A percentile compares a stretch with the other conserved stretches of the same genome.
Conservation (phyloP, 2,113 vertebrate species). For the Rhagologus leucostigma region DNA sequence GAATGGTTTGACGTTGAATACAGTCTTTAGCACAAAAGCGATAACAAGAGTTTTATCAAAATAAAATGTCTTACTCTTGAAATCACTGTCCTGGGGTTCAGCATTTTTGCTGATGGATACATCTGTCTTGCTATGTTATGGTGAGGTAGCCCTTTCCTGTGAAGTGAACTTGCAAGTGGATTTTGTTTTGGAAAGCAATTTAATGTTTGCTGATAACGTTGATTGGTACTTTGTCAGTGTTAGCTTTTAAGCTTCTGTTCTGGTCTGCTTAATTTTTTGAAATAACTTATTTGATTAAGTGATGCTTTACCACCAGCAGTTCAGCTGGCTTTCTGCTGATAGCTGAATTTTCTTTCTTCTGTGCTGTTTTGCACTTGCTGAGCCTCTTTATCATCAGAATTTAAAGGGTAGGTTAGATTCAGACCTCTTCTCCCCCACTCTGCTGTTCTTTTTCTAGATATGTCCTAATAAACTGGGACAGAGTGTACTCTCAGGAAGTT, state of each 20-base stretch:
- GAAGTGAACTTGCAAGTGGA: background rate
- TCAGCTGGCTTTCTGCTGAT: slow-evolving; percentile 20
- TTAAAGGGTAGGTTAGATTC: background rate
- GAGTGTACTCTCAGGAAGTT: background rate
- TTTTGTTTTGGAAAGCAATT: slow-evolving; percentile 58
- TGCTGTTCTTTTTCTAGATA: background rate
- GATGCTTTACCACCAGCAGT: slow-evolving; percentile 18
- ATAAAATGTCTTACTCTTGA: background rate
- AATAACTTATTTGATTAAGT: slow-evolving; percentile 53
- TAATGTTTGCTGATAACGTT: slow-evolving; percentile 42
- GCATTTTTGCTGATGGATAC: background rate
- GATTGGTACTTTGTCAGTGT: slow-evolving; percentile 37
- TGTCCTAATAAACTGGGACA: background rate
- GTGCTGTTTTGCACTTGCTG: background rate
- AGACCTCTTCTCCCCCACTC: background rate
- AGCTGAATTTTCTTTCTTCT: background rate
- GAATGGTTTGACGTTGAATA: background rate
- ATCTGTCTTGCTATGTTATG: background rate
- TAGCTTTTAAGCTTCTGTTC: slow-evolving; percentile 54
- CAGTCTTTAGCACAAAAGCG: background rate
- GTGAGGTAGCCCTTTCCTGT: background rate
- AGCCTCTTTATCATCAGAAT: background rate
- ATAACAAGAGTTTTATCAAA: background rate
- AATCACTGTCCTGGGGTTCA: background rate
- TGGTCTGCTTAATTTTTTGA: slow-evolving; percentile 55